phyloP scores from a whole-genome alignment of 1,140 invertebrate genomes.

The Laupala kohalensis region DNA sequence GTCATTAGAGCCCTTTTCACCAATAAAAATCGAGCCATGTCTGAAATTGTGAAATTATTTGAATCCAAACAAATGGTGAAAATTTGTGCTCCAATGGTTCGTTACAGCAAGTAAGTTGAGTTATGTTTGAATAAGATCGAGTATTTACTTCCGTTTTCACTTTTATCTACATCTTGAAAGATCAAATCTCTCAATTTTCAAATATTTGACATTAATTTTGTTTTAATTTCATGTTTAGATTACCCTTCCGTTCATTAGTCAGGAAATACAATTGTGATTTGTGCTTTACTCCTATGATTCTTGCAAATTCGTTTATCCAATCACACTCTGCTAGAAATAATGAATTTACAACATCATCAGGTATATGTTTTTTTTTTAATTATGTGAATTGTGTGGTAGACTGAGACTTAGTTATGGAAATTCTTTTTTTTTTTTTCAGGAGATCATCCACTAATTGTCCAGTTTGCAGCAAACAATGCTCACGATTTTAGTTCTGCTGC shows the following conservation, averaged over 20 bases:
- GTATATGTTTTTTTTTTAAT: conserved; percentile 26
- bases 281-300: conserved; percentile 91
- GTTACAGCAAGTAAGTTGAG: conserved; percentile 74
- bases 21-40: no score
- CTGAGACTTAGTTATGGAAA: neutral
- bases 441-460: conserved; percentile 78
- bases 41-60: conserved; percentile 45
- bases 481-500: conserved; percentile 74
- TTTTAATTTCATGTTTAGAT: conserved; percentile 35
- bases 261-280: conserved; percentile 76
- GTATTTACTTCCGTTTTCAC: neutral
- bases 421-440: conserved; percentile 26
- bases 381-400: neutral
- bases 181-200: conserved; percentile 3
- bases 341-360: conserved; percentile 71
- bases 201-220: neutral
- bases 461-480: conserved; percentile 83
- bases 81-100: conserved; percentile 89
- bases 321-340: conserved; percentile 74
- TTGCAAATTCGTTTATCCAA: conserved; percentile 82
- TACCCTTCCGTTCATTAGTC: conserved; percentile 73
- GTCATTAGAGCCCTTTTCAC: no score
- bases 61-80: conserved; percentile 47
- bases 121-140: neutral
- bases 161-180: neutral